These are phyloP conservation scores for Cettia cetti DNA, from an alignment of 2,113 vertebrate species.

Conservation along the genomic window DNA sequence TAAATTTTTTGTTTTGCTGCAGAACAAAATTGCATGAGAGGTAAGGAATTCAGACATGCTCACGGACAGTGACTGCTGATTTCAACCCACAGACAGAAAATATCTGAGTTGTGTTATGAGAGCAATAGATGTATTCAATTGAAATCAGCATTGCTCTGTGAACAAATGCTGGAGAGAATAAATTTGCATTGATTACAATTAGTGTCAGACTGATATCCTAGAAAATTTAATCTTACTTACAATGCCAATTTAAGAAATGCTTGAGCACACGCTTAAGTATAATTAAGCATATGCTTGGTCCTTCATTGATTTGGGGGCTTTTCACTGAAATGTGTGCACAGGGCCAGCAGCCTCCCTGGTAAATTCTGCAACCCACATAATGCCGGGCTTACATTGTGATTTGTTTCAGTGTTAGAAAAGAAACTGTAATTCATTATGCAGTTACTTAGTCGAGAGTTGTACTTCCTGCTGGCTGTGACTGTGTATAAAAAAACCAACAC, in stretches of 20 bases:
- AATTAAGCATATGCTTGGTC: slow-evolving; percentile 24
- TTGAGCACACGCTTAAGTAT: slow-evolving; percentile 1
- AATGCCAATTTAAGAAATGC: background rate
- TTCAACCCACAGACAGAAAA: background rate
- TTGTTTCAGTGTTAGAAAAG: background rate
- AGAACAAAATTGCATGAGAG: background rate
- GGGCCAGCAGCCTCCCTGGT: background rate
- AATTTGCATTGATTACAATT: slow-evolving; percentile 61
- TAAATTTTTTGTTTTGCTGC: background rate
- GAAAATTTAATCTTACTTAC: slow-evolving; percentile 7
- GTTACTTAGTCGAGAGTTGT: background rate
- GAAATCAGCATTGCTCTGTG: background rate
- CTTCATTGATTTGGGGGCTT: background rate
- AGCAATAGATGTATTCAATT: background rate
- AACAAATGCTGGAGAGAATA: slow-evolving; percentile 31
- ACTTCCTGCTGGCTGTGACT: background rate
- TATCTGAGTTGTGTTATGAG: background rate
- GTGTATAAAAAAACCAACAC: background rate
- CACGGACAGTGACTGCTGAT: background rate
- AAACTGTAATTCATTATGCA: background rate
- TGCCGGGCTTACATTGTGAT: background rate
- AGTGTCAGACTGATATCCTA: slow-evolving; percentile 31
- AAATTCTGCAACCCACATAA: background rate
- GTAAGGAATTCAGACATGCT: background rate
- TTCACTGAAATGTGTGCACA: background rate